Percentiles rank a stretch among this genome's conserved stretches.
These are phyloP conservation scores for Tympanoctomys barrerae DNA, from an alignment of 2,797 vertebrate genomes.

Conservation along the genomic window DNA sequence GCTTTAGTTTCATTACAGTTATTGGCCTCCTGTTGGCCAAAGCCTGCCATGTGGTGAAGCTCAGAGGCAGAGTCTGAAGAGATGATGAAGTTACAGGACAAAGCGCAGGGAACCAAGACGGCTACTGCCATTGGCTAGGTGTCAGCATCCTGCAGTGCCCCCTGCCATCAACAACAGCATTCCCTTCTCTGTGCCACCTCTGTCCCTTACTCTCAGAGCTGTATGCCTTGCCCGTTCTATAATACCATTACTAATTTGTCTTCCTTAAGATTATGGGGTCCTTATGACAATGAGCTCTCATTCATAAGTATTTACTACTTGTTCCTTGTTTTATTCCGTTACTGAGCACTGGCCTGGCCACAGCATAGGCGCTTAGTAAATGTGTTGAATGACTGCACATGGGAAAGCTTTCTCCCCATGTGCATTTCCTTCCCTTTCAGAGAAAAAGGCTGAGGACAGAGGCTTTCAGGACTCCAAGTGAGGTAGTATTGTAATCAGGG, in stretches of 20 bases:
- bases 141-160: background rate
- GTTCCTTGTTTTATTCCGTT: background rate
- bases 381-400: background rate
- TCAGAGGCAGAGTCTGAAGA: background rate
- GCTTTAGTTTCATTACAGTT: conserved; percentile 18
- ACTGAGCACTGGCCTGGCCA: background rate
- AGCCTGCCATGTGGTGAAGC: background rate
- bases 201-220: background rate
- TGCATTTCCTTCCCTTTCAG: background rate
- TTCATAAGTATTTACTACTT: background rate
- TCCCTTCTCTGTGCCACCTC: background rate
- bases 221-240: background rate
- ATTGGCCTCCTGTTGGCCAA: conserved; percentile 33
- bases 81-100: background rate
- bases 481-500: background rate
- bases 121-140: background rate
- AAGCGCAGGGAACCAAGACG: background rate
- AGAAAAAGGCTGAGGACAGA: background rate
- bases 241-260: background rate
- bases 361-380: background rate
- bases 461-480: background rate
- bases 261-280: background rate
- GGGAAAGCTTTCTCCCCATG: background rate
- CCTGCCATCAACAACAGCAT: background rate
- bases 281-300: background rate